Conservation (phyloP, 2,113 vertebrate species). For the Amphiprion ocellaris region DNA sequence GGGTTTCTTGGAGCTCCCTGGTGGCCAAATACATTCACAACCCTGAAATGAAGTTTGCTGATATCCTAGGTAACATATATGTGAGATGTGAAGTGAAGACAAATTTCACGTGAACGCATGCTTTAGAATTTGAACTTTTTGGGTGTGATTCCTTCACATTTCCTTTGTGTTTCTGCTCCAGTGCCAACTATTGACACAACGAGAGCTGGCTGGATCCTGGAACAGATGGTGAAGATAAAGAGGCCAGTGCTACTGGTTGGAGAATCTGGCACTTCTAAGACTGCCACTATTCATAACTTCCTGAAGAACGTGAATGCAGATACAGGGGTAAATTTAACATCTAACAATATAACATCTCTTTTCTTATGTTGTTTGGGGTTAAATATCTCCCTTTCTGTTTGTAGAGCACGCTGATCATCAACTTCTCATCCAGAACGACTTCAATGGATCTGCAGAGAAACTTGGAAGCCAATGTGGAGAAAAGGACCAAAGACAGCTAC, state of each 20-base stretch:
- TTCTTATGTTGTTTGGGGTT: background rate
- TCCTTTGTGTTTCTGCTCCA: slow-evolving; percentile 58
- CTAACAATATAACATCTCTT: background rate
- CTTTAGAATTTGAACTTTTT: background rate
- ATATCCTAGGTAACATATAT: slow-evolving; percentile 90
- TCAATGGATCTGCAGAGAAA: slow-evolving; percentile 96
- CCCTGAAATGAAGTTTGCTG: slow-evolving; percentile 87
- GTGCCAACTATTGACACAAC: slow-evolving; percentile 96
- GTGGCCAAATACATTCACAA: slow-evolving; percentile 90
- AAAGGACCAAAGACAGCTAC: slow-evolving; percentile 92
- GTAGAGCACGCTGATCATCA: slow-evolving; percentile 91
- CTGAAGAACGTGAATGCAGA: slow-evolving; percentile 88
- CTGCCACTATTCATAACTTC: slow-evolving; percentile 94
- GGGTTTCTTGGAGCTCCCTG: slow-evolving; percentile 92
- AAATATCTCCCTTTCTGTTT: slow-evolving; percentile 22
- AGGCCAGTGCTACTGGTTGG: slow-evolving; percentile 92
- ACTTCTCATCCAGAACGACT: slow-evolving; percentile 95
- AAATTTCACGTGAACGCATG: background rate
- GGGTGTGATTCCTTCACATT: background rate
- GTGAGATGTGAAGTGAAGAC: background rate
- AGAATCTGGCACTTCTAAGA: slow-evolving; percentile 97
- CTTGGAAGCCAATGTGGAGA: slow-evolving; percentile 94
- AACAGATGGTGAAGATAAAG: slow-evolving; percentile 93
- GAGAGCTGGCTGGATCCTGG: slow-evolving; percentile 90
- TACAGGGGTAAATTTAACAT: slow-evolving; percentile 78